Evolutionary conservation across 2,113 vertebrate species (phyloP), one percentile per base, ranked within the genome.

Genomic region (Brachyhypopomus gauderio): DNA sequence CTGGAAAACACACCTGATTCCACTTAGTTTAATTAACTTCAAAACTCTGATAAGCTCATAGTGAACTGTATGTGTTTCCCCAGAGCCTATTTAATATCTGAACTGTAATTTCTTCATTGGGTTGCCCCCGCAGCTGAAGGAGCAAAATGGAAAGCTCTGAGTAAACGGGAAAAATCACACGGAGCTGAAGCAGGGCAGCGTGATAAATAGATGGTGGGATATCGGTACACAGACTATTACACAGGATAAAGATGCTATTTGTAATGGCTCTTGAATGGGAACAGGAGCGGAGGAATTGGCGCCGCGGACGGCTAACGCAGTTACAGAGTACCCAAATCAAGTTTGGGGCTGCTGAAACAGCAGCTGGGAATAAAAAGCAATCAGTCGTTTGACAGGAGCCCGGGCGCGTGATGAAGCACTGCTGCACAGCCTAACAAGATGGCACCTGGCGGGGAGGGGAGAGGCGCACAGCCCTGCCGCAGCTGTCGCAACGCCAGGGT

Each of bases 341-440:
- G 80, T 86, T 78, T 77, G 76, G 76, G 45, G 79, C 77, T 56
- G 81, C 83, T 71, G 78, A 85, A 85, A 77, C 72, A 81, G 75
- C 78, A 74, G 71, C 75, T 69, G 85, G 86, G 83, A 73, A 85
- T 85, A 85, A 83, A 86, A 88, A 84, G 75, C 85, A 86, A 88
- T 85, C 84, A 85, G 83, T 45, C 81, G 60, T 75, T 41, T 88
- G 86, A 86, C 86, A 87, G 78, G 69, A 82, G 79, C 75, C 41
- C 34, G 17, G 64, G 60, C 69, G 59, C 55, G 56, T 86, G 85
- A 88, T 88, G 71, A 88, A 88, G 81, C 69, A 81, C 66, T 74
- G 66, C 56, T 22, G 60, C 41, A 72, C 36, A 81, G 62, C 69
- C 78, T 76, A 81, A 79, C 77, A 78, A 72, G 83, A 83, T 76